Evolutionary conservation across 2,888 invertebrate genomes (phyloP), one percentile per base, ranked within the genome.

Genomic region (Therioaphis trifolii): DNA sequence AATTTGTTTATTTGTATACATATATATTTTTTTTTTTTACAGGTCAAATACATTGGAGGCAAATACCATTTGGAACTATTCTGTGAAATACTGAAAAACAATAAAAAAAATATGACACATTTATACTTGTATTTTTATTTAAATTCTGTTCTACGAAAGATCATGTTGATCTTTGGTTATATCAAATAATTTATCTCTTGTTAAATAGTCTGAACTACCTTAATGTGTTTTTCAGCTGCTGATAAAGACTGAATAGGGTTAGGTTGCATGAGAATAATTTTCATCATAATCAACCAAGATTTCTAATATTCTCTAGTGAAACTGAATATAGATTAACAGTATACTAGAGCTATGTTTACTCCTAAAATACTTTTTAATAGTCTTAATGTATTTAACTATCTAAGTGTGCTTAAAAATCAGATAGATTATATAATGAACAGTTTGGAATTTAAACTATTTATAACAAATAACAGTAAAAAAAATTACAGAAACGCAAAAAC

Each of bases 401-500:
- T 71, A 69, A 46, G 58, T 46, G 71, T 29, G 18, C 52, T 61
- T 71, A 71, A 5, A 80, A 71, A 61, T 46, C 71, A 80, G 21
- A 21, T 40, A 5, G 12, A 43, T 15, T 27, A 12, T 78, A 52
- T 68, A 68, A 66, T 78, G 78, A 80, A 58, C 9, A 61, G 35
- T 80, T 72, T 55, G 63, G 63, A 72, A 82, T 74, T 74, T 72
- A 74, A 72, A 74, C 72, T 82, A 82, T 72, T 72, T 52, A 82
- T 72, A 82, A 82, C 40, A 82, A 82, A 82, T 74, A 66, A 82
- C 74, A 82, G 43, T 9, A 55, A 69, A 55, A 3, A 35, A 35
- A 35, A 35, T 5, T 4, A 80, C 14, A 80, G 9, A 82, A 61
- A 72, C 29, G n/a, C 7, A 52, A 58, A 66, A 82, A 49, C 66